These are phyloP conservation scores for Sorex fumeus DNA, from an alignment of 2,113 vertebrate genomes.

Conservation along the genomic window DNA sequence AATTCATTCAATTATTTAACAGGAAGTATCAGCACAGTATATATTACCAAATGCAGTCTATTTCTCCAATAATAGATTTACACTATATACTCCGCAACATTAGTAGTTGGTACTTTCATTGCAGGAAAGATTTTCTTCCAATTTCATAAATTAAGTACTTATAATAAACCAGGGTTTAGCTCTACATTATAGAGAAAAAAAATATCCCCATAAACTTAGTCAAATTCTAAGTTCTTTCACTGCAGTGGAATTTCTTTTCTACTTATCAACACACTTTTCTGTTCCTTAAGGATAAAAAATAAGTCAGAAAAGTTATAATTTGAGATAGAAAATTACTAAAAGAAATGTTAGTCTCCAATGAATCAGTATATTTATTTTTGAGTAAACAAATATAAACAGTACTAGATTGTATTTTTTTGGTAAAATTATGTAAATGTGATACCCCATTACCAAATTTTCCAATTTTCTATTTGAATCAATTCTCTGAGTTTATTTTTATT, in stretches of 20 bases:
- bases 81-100: not conserved
- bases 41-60: not conserved
- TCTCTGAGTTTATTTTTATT: conserved; percentile 35
- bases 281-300: too few relatives aligned
- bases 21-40: not conserved
- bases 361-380: not conserved
- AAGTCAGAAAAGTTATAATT: not conserved
- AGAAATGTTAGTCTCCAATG: not conserved
- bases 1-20: not conserved
- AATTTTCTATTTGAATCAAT: conserved; percentile 26
- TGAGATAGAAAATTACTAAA: not conserved
- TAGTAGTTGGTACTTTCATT: not conserved
- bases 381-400: not conserved
- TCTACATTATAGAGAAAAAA: not conserved
- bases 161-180: not conserved
- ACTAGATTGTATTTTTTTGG: not conserved
- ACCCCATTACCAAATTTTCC: not conserved
- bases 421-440: conserved; percentile 15
- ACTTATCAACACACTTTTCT: too few relatives aligned
- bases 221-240: too few relatives aligned
- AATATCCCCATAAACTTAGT: not conserved
- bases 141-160: not conserved
- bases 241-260: too few relatives aligned
- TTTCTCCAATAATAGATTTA: not conserved
- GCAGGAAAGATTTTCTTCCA: not conserved